These are phyloP conservation scores for Pachyramphus minor DNA, from an alignment of 2,113 vertebrate genomes.

Conservation along the genomic window DNA sequence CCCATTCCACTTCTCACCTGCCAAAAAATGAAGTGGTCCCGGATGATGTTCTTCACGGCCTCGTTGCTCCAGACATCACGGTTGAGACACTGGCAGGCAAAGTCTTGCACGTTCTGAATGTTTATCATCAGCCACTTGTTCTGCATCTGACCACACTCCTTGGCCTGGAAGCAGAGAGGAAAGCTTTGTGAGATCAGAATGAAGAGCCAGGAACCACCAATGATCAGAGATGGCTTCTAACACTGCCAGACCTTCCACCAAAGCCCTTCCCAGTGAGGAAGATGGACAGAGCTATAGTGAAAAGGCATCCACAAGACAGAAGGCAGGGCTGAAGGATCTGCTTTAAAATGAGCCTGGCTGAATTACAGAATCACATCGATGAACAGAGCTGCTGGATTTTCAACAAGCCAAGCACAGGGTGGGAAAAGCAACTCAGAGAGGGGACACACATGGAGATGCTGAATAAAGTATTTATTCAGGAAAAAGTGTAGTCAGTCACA, in stretches of 20 bases:
- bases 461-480: slow-evolving; percentile 1
- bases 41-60: slow-evolving; percentile 92
- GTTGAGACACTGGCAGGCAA: slow-evolving; percentile 97
- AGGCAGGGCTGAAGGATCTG: slow-evolving; percentile 21
- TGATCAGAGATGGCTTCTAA: slow-evolving; percentile 24
- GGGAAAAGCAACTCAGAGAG: neutral
- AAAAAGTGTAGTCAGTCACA: neutral
- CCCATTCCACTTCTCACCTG: slow-evolving; percentile 76
- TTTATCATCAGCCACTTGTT: slow-evolving; percentile 99
- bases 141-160: slow-evolving; percentile 95
- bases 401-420: slow-evolving; percentile 45
- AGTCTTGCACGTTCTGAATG: slow-evolving; percentile 98
- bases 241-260: slow-evolving; percentile 26
- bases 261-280: neutral
- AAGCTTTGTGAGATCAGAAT: neutral
- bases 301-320: slow-evolving; percentile 26
- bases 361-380: neutral
- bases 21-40: slow-evolving; percentile 99
- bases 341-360: slow-evolving; percentile 11
- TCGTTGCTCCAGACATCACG: slow-evolving; percentile 98
- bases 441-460: neutral
- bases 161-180: slow-evolving; percentile 80
- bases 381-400: slow-evolving; percentile 19
- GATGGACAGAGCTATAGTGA: slow-evolving; percentile 11
- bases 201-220: neutral